Evolutionary conservation across 2,888 invertebrate genomes (phyloP), one percentile per base, ranked within the genome.

Genomic region (Melanchra persicariae): DNA sequence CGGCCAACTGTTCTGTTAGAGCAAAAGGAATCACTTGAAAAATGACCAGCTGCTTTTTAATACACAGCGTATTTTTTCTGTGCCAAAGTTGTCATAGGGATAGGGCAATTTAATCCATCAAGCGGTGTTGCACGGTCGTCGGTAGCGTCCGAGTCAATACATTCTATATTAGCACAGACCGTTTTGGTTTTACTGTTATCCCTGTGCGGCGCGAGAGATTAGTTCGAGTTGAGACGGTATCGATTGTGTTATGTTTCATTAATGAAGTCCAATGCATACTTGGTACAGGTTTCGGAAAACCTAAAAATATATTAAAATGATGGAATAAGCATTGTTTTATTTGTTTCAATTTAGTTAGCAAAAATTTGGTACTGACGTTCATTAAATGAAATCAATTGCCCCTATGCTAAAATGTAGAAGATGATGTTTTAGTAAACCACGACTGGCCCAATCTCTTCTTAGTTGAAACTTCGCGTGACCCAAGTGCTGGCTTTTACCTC

Each of bases 31-130:
- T 93, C 91, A 88, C 91, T 91, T 96, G 96, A 96, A 96, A 95
- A 95, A 96, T 96, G 94, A 95, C 95, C 96, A 96, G 94, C 93
- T 96, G 96, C 89, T 96, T 94, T 94, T 94, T 95, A 94, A 95
- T 94, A 94, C 92, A 90, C 89, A 92, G 90, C 93, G 93, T 94
- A 94, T 96, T 96, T 96, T 94, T 96, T 95, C 93, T 94, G 91
- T 90, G 91, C 92, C 93, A 93, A 93, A 94, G 94, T 96, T 96
- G 96, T 96, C 96, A 96, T 95, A 96, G 94, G 95, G 95, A 91
- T 88, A 91, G 92, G 95, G 96, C 96, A 96, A 96, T 96, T 96
- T 96, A 96, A 96, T 96, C 96, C 95, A 96, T 96, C 96, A 96
- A 91, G 91, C 92, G 90, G 87, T 87, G 89, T 87, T 92, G 91